Percentiles rank a stretch among this genome's conserved stretches.
Conservation (phyloP, 1,140 invertebrate species). For the Diachasmimorpha longicaudata region DNA sequence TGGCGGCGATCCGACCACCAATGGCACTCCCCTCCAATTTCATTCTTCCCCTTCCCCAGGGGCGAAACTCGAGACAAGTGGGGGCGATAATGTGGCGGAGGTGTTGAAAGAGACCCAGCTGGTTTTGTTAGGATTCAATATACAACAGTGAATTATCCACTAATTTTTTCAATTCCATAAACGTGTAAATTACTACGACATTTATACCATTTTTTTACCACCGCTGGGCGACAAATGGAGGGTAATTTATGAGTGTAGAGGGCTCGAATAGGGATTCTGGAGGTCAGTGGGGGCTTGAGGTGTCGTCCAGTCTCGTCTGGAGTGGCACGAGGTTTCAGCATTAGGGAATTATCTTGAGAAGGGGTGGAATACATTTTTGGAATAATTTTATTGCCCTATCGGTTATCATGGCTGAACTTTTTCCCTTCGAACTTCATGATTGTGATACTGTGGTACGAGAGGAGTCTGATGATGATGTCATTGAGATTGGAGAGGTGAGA, state of each 20-base stretch:
- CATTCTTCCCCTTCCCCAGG: no score
- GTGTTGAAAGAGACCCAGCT: background rate
- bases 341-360: background rate
- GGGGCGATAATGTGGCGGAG: background rate
- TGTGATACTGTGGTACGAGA: conserved; percentile 67
- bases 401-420: conserved; percentile 74
- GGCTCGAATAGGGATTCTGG: background rate
- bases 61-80: background rate
- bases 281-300: background rate
- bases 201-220: background rate
- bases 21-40: no score
- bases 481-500: conserved; percentile 81
- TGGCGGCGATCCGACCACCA: no score
- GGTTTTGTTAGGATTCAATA: background rate
- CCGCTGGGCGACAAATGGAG: no score
- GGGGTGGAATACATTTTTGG: background rate
- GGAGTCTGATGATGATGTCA: conserved; percentile 81
- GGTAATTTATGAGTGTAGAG: no score
- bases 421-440: conserved; percentile 87
- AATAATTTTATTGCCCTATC: no score
- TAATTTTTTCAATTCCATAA: background rate
- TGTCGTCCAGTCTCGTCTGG: background rate
- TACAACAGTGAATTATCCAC: background rate
- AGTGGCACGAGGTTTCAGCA: background rate
- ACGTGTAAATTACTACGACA: no score